Percentiles rank a stretch among this genome's conserved stretches.
Conservation (phyloP, 2,888 invertebrate genomes). For the Cynaeus angustus region DNA sequence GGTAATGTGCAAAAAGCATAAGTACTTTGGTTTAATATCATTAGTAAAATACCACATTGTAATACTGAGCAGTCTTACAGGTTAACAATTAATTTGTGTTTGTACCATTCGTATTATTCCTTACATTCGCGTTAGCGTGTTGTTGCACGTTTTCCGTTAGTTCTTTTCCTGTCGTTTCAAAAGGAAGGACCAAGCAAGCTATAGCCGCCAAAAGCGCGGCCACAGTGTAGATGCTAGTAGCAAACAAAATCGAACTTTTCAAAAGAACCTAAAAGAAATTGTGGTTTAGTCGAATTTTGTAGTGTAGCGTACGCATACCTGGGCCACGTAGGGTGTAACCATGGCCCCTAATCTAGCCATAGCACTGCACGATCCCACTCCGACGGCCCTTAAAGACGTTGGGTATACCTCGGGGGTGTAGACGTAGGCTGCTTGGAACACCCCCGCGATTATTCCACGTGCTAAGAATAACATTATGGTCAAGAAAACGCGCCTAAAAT, state of each 20-base stretch:
- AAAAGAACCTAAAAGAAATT: constrained; percentile 82
- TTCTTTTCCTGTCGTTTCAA: constrained; percentile 87
- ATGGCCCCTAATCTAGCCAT: constrained; percentile 95
- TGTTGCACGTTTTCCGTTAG: constrained; percentile 75
- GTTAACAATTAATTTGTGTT: constrained; percentile 23
- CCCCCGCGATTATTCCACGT: constrained; percentile 93
- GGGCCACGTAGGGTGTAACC: constrained; percentile 95
- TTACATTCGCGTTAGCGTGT: constrained; percentile 55
- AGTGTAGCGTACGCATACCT: constrained; percentile 69
- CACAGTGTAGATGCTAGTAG: constrained; percentile 85
- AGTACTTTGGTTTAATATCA: constrained; percentile 54
- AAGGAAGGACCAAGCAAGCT: constrained; percentile 86
- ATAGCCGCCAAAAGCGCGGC: constrained; percentile 84
- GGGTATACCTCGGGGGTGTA: constrained; percentile 98
- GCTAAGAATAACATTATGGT: constrained; percentile 91
- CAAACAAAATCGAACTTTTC: constrained; percentile 82
- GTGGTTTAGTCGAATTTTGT: too few species aligned
- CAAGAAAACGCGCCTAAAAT: constrained; percentile 80
- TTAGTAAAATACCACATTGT: constrained; percentile 48
- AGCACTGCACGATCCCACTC: constrained; percentile 94
- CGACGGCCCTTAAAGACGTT: constrained; percentile 89
- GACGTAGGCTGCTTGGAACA: constrained; percentile 96
- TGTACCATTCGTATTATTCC: constrained; percentile 21
- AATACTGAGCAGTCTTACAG: constrained; percentile 51
- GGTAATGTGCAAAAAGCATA: constrained; percentile 49